Evolutionary conservation across 2,888 invertebrate species (phyloP).

Genomic region (Acrobeloides nanus): DNA sequence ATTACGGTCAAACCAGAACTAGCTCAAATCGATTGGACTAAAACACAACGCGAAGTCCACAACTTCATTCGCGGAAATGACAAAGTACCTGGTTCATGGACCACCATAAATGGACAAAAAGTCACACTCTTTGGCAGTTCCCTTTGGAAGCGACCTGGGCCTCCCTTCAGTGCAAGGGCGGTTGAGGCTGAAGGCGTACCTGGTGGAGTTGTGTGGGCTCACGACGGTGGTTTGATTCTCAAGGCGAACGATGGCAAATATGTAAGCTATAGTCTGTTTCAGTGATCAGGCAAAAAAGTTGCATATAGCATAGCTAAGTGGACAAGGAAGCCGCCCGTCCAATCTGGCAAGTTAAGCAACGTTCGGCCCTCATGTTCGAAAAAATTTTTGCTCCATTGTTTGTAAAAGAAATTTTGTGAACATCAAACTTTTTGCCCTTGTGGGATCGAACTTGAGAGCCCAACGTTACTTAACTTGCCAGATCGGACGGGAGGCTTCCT

Average conservation of each 20-base stretch:
- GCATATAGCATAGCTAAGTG: too few relatives aligned
- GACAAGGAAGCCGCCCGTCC: too few relatives aligned
- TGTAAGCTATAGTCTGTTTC: too few relatives aligned
- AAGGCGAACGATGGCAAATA: constrained; percentile 70
- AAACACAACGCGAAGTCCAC: constrained; percentile 64
- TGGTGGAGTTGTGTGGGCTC: constrained; percentile 54
- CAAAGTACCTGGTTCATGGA: constrained; percentile 85
- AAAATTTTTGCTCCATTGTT: too few relatives aligned
- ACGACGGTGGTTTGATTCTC: constrained; percentile 66
- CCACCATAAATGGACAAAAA: constrained; percentile 61
- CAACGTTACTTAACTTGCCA: too few relatives aligned
- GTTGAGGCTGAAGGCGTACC: constrained; percentile 63
- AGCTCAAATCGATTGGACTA: constrained; percentile 61
- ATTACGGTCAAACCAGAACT: constrained; percentile 62
- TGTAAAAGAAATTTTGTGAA: too few relatives aligned
- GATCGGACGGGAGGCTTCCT: too few relatives aligned
- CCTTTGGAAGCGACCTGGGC: constrained; percentile 63
- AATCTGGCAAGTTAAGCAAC: too few relatives aligned
- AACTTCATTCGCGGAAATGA: constrained; percentile 88
- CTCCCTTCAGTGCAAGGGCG: constrained; percentile 58
- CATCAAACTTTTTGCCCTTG: too few relatives aligned
- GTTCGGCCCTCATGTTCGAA: too few relatives aligned
- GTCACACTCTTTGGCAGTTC: constrained; percentile 74
- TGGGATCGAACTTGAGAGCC: too few relatives aligned
- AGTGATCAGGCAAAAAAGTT: too few relatives aligned